Percentiles rank a stretch among this genome's conserved stretches.
Conservation (phyloP, 2,888 invertebrate species). For the Amiota minor region DNA sequence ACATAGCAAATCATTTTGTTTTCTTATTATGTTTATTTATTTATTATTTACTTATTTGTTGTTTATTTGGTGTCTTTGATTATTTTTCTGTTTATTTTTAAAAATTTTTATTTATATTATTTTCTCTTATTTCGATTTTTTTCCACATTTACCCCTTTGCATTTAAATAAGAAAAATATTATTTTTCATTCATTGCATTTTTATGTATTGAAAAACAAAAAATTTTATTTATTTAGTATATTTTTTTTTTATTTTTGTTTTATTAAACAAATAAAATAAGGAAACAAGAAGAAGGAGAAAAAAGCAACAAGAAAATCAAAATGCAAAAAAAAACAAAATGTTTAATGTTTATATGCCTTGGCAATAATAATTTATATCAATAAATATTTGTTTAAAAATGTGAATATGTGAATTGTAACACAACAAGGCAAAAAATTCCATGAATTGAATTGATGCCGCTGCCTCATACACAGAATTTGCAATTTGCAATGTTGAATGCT, state of each 20-base stretch:
- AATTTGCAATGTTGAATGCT: neutral
- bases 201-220: slow-evolving; percentile 23
- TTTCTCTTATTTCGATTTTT: slow-evolving; percentile 10
- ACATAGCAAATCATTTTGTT: too few relatives aligned
- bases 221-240: neutral
- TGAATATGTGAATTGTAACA: neutral
- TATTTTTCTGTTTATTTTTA: neutral
- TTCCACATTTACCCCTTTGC: slow-evolving; percentile 19
- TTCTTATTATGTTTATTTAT: slow-evolving; percentile 1
- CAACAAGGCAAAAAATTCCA: neutral
- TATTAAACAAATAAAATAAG: neutral
- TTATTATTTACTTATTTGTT: slow-evolving; percentile 31
- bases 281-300: too few relatives aligned
- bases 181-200: slow-evolving; percentile 49
- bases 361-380: slow-evolving; percentile 12
- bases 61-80: slow-evolving; percentile 28
- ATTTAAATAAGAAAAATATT: slow-evolving; percentile 25
- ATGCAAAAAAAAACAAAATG: neutral
- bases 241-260: neutral
- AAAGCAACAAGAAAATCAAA: neutral
- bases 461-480: neutral
- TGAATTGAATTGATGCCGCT: neutral
- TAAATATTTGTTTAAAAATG: slow-evolving; percentile 8
- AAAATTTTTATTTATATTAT: neutral
- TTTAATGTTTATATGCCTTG: slow-evolving; percentile 12